These are phyloP conservation scores for Notarius quadriscutis DNA, from an alignment of 2,113 vertebrate species.

Conservation along the genomic window DNA sequence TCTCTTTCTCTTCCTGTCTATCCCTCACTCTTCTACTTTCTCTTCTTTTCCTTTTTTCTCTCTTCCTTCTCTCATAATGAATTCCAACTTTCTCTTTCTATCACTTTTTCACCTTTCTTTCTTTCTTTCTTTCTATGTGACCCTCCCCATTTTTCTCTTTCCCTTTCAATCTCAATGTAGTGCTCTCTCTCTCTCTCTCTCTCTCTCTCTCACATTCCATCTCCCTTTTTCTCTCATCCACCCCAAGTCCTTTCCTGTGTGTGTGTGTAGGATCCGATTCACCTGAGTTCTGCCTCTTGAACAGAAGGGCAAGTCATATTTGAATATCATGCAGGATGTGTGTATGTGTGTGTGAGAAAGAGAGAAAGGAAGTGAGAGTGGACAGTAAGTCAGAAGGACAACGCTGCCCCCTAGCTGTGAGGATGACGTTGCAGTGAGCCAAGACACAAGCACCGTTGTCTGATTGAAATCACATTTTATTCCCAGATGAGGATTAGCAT, in stretches of 20 bases:
- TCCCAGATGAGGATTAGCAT: background rate
- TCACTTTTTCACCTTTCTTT: background rate
- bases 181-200: background rate
- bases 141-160: background rate
- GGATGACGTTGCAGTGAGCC: background rate
- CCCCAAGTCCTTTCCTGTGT: background rate
- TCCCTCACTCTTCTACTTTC: background rate
- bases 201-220: background rate
- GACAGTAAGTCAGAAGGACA: slow-evolving; percentile 62
- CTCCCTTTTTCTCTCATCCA: background rate
- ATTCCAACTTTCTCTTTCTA: background rate
- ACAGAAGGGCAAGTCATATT: background rate
- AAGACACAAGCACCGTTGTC: background rate
- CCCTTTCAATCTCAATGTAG: no score
- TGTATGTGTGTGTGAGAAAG: background rate
- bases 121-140: background rate
- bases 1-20: background rate
- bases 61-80: background rate
- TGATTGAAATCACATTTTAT: background rate
- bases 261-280: background rate
- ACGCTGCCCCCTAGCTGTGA: slow-evolving; percentile 73
- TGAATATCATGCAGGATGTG: background rate
- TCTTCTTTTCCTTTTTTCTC: background rate
- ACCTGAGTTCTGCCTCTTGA: background rate
- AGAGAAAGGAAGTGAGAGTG: background rate